Conservation (phyloP, 2,888 invertebrate genomes). For the Adela reaumurella region DNA sequence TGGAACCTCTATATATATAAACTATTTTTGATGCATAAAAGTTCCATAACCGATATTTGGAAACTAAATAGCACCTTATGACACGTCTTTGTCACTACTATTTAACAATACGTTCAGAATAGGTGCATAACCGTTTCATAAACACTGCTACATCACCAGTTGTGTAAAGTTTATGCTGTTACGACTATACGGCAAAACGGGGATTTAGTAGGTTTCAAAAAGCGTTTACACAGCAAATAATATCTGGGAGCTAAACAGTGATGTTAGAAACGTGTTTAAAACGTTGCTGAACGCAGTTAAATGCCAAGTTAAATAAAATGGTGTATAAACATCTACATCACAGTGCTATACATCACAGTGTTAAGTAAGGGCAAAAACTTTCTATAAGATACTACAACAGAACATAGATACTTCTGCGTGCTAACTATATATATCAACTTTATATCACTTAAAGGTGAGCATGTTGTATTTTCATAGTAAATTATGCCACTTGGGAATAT, state of each 20-base stretch:
- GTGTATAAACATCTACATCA: not conserved
- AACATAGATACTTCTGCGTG: no score
- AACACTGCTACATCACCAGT: not conserved
- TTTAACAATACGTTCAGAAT: not conserved
- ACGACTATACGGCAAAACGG: not conserved
- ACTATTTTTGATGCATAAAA: not conserved
- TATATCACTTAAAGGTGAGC: no score
- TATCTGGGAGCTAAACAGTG: not conserved
- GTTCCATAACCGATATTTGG: not conserved
- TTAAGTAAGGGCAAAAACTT: not conserved
- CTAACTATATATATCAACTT: no score
- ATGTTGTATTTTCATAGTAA: no score
- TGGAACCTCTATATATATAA: not conserved
- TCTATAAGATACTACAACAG: not conserved
- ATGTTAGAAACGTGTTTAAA: not conserved
- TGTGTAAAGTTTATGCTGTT: not conserved
- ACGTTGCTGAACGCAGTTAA: not conserved
- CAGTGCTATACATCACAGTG: not conserved
- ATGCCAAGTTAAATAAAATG: not conserved
- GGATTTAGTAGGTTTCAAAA: not conserved
- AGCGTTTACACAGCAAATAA: not conserved
- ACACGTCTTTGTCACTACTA: not conserved
- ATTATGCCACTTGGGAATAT: no score
- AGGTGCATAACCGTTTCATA: not conserved
- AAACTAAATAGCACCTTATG: not conserved